A percentile compares a stretch with the other conserved stretches of the same genome.
These are phyloP conservation scores for Polyploca ridens DNA, from an alignment of 2,888 invertebrate genomes.

Conservation along the genomic window DNA sequence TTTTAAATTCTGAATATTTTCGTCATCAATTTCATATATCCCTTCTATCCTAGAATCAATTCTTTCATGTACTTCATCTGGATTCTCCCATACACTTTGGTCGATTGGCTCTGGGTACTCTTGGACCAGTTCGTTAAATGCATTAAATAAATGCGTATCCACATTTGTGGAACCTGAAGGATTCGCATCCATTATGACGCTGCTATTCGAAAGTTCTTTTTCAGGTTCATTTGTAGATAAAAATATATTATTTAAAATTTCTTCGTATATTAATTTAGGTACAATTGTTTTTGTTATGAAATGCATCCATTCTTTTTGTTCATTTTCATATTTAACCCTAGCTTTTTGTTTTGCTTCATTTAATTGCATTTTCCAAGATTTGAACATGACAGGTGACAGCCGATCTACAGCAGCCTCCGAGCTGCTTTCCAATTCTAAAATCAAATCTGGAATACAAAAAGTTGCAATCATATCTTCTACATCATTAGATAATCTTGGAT, in stretches of 20 bases:
- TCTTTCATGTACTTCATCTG: slow-evolving; percentile 73
- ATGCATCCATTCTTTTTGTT: slow-evolving; percentile 57
- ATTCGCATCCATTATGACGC: slow-evolving; percentile 76
- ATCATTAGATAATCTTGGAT: slow-evolving; percentile 84
- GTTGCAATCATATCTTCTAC: slow-evolving; percentile 77
- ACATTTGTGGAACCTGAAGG: slow-evolving; percentile 60
- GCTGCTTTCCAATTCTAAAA: slow-evolving; percentile 77
- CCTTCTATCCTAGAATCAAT: slow-evolving; percentile 74
- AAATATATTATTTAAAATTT: slow-evolving; percentile 52
- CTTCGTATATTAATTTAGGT: slow-evolving; percentile 58
- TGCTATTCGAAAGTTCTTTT: slow-evolving; percentile 49
- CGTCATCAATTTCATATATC: slow-evolving; percentile 70
- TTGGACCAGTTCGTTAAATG: slow-evolving; percentile 67
- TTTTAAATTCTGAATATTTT: slow-evolving; percentile 67
- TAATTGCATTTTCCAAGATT: slow-evolving; percentile 68
- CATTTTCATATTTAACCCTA: slow-evolving; percentile 44
- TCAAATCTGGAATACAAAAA: slow-evolving; percentile 84
- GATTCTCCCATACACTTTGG: slow-evolving; percentile 74
- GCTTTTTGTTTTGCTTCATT: slow-evolving; percentile 61
- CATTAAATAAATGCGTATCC: slow-evolving; percentile 62
- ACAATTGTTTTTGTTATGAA: slow-evolving; percentile 60
- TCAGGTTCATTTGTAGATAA: slow-evolving; percentile 29
- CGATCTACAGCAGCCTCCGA: slow-evolving; percentile 60
- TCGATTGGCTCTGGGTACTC: slow-evolving; percentile 78
- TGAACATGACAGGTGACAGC: slow-evolving; percentile 56